Conservation (phyloP, 2,797 vertebrate species). For the Mionectes olivaceus region DNA sequence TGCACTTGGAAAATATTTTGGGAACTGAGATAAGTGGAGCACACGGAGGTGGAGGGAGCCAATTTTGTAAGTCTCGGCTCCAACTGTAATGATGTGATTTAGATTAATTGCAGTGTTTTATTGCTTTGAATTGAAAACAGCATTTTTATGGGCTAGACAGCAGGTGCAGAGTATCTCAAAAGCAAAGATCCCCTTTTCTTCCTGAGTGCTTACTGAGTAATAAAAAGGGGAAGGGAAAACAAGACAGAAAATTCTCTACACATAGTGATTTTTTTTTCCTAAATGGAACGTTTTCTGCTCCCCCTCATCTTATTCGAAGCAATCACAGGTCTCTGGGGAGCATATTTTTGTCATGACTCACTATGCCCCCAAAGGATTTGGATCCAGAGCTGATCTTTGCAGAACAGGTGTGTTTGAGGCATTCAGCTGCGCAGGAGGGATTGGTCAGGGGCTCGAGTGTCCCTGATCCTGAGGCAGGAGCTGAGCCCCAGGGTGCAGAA, state of each 20-base stretch:
- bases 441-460: not conserved
- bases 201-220: conserved; percentile 59
- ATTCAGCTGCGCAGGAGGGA: not conserved
- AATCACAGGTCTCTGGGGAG: conserved; percentile 23
- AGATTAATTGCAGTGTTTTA: conserved; percentile 74
- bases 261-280: not conserved
- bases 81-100: conserved; percentile 65
- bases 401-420: not conserved
- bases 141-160: conserved; percentile 73
- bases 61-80: conserved; percentile 33
- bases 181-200: conserved; percentile 56
- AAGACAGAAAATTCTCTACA: conserved; percentile 31
- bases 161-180: conserved; percentile 75
- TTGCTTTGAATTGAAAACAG: conserved; percentile 72
- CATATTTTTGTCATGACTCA: conserved; percentile 9
- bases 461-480: not conserved
- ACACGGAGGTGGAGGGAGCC: not conserved
- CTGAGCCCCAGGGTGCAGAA: not conserved
- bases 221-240: conserved; percentile 60
- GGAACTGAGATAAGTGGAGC: conserved; percentile 7
- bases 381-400: conserved; percentile 43
- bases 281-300: not conserved
- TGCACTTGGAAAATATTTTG: not conserved
- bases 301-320: not conserved
- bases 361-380: not conserved